Evolutionary conservation across 2,113 vertebrate genomes (phyloP).

Genomic region (Silurus asotus): DNA sequence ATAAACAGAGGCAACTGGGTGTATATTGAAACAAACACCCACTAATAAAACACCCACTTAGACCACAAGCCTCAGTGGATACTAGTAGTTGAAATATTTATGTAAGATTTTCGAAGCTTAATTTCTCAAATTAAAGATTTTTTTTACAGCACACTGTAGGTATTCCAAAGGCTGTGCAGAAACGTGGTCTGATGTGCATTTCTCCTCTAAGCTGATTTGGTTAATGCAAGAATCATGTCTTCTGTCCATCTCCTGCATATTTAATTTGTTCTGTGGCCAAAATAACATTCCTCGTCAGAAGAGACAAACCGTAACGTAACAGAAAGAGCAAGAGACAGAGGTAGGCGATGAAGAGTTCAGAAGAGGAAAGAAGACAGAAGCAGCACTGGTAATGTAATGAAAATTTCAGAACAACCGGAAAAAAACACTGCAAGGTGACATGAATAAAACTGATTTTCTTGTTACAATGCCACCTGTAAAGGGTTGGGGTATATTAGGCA

Average conservation of each 20-base stretch:
- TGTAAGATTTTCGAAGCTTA: not conserved
- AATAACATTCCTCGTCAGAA: slow-evolving; percentile 48
- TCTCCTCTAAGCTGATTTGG: slow-evolving; percentile 19
- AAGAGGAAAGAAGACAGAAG: not conserved
- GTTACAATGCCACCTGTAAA: no score
- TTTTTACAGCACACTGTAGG: not conserved
- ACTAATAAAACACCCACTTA: not conserved
- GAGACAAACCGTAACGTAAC: slow-evolving; percentile 33
- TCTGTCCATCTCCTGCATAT: slow-evolving; percentile 56
- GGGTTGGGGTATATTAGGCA: no score
- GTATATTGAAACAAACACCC: not conserved
- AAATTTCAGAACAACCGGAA: no score
- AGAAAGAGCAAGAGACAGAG: slow-evolving; percentile 4
- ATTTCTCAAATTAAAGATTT: not conserved
- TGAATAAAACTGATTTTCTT: no score
- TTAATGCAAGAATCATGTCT: slow-evolving; percentile 55
- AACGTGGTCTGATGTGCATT: slow-evolving; percentile 18
- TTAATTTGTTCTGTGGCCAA: slow-evolving; percentile 51
- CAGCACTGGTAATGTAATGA: not conserved
- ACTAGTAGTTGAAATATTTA: not conserved
- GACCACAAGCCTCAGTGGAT: not conserved
- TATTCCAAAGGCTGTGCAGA: not conserved
- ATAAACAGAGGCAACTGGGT: not conserved
- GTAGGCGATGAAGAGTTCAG: not conserved
- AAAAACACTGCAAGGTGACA: no score